These are phyloP conservation scores for Drosophila paranaensis DNA, from an alignment of 2,888 invertebrate species.

Conservation along the genomic window DNA sequence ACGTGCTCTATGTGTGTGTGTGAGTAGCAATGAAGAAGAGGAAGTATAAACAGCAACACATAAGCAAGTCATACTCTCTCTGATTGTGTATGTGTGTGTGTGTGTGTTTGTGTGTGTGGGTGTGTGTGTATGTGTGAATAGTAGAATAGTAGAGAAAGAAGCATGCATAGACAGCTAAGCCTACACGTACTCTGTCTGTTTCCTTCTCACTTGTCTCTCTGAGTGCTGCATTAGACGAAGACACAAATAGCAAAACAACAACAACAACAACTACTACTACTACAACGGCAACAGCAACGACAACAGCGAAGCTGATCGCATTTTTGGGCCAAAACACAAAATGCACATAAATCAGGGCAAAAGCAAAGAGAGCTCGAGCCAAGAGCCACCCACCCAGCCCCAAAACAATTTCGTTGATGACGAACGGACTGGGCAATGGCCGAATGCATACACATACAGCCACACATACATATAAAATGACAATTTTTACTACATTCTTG, in stretches of 20 bases:
- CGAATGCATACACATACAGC: slow-evolving; percentile 6
- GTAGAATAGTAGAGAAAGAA: too few species aligned
- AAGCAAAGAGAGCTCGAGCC: slow-evolving; percentile 63
- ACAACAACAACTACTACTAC: too few species aligned
- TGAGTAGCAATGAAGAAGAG: not conserved
- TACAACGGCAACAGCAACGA: not conserved
- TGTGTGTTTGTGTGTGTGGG: not conserved
- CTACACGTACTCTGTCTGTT: not conserved
- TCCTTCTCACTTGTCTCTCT: not conserved
- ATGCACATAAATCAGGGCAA: slow-evolving; percentile 68
- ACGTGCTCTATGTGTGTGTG: slow-evolving; percentile 9
- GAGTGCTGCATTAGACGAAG: not conserved
- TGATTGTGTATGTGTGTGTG: not conserved
- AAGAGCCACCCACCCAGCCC: slow-evolving; percentile 22
- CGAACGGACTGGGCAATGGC: slow-evolving; percentile 40
- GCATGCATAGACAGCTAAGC: slow-evolving; percentile 4
- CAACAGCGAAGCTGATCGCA: slow-evolving; percentile 27
- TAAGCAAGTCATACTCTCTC: not conserved
- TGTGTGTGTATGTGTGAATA: not conserved
- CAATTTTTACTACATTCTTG: slow-evolving; percentile 61
- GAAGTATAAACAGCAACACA: not conserved
- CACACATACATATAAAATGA: slow-evolving; percentile 39
- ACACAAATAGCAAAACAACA: slow-evolving; percentile 1
- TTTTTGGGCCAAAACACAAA: slow-evolving; percentile 60
- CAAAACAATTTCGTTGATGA: slow-evolving; percentile 23